Evolutionary conservation across 2,113 vertebrate species (phyloP).

Genomic region (Thunnus thynnus): DNA sequence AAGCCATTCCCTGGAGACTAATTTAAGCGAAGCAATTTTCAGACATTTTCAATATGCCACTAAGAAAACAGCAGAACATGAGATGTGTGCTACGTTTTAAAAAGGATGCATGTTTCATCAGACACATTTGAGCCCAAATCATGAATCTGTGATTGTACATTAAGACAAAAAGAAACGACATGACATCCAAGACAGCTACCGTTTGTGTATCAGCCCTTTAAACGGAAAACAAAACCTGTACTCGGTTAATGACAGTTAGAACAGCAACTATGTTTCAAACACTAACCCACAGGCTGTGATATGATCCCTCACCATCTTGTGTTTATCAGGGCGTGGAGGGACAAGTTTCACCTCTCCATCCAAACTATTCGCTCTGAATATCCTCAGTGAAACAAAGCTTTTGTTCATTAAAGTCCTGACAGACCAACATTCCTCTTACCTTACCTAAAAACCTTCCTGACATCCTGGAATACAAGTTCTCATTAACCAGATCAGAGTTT

Average conservation of each 20-base stretch:
- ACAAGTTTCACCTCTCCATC: constrained; percentile 68
- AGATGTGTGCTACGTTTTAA: constrained; percentile 50
- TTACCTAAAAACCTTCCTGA: constrained; percentile 37
- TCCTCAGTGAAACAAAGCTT: constrained; percentile 53
- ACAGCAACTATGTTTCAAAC: constrained; percentile 38
- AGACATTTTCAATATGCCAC: constrained; percentile 78
- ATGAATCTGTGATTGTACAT: constrained; percentile 39
- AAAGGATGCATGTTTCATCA: constrained; percentile 40
- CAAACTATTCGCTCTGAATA: constrained; percentile 54
- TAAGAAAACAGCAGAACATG: constrained; percentile 62
- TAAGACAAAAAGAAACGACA: constrained; percentile 7
- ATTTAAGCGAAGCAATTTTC: constrained; percentile 81
- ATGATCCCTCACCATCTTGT: constrained; percentile 57
- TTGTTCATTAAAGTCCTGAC: constrained; percentile 58
- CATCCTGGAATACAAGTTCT: neutral
- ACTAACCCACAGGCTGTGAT: constrained; percentile 51
- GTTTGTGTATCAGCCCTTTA: constrained; percentile 26
- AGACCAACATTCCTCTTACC: constrained; percentile 55
- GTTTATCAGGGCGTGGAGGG: constrained; percentile 50
- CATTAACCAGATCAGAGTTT: constrained; percentile 37
- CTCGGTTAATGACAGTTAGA: constrained; percentile 59
- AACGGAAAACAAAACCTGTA: constrained; percentile 43
- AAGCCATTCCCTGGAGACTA: constrained; percentile 75
- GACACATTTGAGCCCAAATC: constrained; percentile 41
- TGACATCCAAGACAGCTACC: constrained; percentile 45